These are phyloP conservation scores for Chamaea fasciata DNA, from an alignment of 2,113 vertebrate genomes.

Conservation along the genomic window DNA sequence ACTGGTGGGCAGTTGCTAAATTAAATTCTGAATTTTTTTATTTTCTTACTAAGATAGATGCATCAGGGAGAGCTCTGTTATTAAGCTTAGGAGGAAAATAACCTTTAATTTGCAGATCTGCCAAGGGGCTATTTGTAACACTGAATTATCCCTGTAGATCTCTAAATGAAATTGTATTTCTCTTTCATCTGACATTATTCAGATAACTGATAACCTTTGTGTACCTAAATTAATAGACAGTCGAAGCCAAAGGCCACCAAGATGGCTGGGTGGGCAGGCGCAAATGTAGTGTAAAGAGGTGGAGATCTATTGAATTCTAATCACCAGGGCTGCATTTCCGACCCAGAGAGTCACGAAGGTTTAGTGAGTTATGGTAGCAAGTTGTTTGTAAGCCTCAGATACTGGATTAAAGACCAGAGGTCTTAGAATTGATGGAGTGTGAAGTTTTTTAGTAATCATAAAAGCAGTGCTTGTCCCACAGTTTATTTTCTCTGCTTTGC, in stretches of 20 bases:
- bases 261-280: not conserved
- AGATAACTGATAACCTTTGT: not conserved
- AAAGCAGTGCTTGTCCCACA: not conserved
- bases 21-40: not conserved
- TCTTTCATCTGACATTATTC: not conserved
- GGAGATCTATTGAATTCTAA: not conserved
- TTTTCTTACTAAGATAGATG: not conserved
- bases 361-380: not conserved
- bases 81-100: not conserved
- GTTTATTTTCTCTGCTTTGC: not conserved
- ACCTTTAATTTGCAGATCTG: slow-evolving; percentile 12
- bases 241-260: not conserved
- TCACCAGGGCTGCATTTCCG: not conserved
- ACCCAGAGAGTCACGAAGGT: not conserved
- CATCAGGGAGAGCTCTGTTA: not conserved
- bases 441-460: not conserved
- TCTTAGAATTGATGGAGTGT: not conserved
- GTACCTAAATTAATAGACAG: not conserved
- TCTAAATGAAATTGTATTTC: not conserved
- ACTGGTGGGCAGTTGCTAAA: not conserved
- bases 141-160: not conserved
- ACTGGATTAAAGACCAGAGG: not conserved
- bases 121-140: not conserved
- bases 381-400: not conserved
- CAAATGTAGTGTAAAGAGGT: not conserved